Evolutionary conservation across 2,888 invertebrate genomes (phyloP).

Genomic region (Linnaemya vulpina): DNA sequence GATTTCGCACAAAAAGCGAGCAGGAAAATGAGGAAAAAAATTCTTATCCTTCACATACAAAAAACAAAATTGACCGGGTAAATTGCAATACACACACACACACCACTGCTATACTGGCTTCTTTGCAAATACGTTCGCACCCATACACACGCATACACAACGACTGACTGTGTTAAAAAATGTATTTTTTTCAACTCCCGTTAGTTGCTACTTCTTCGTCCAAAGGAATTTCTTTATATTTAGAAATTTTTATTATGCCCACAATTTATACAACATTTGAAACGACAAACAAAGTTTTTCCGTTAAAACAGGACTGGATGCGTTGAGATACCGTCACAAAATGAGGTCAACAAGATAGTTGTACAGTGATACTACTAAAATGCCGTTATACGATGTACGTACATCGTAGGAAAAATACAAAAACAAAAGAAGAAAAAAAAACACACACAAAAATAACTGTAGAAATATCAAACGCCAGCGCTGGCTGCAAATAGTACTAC

Average conservation of each 20-base stretch:
- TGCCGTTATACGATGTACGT: slow-evolving; percentile 46
- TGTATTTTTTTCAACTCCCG: neutral
- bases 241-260: slow-evolving; percentile 16
- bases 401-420: slow-evolving; percentile 1
- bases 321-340: slow-evolving; percentile 81
- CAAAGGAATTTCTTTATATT: slow-evolving; percentile 48
- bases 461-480: slow-evolving; percentile 2
- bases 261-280: slow-evolving; percentile 9
- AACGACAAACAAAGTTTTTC: slow-evolving; percentile 49
- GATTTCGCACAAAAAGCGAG: slow-evolving; percentile 30
- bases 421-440: neutral
- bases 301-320: slow-evolving; percentile 74
- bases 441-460: neutral
- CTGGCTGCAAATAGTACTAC: slow-evolving; percentile 39
- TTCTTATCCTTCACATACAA: slow-evolving; percentile 59
- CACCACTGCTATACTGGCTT: slow-evolving; percentile 27
- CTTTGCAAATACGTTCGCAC: neutral
- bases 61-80: slow-evolving; percentile 67
- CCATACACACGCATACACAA: neutral
- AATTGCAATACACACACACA: slow-evolving; percentile 38
- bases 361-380: slow-evolving; percentile 60
- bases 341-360: slow-evolving; percentile 80
- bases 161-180: neutral
- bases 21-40: neutral
- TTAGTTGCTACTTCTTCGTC: neutral